Evolutionary conservation across 2,888 invertebrate genomes (phyloP), one percentile per base, ranked within the genome.

Genomic region (Lutraria lutraria): DNA sequence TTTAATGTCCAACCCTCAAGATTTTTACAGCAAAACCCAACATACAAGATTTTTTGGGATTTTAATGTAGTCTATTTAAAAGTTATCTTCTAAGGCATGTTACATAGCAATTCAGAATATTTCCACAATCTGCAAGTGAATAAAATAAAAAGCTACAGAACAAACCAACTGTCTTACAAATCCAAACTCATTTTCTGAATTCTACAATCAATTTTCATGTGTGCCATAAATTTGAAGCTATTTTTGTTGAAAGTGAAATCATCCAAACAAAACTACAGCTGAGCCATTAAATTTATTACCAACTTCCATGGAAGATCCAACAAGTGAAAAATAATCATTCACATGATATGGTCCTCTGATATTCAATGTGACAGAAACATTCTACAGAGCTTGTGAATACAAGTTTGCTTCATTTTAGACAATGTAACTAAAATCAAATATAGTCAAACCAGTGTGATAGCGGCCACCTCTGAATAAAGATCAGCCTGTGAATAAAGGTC

Each of bases 221-320:
- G 63, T 8, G 63, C 63, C 21, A n/a, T 25, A 68, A 68, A 68
- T 68, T 68, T n/a, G 63, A 68, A 68, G 63, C n/a, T 25, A 68
- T 68, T 68, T 68, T 68, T n/a, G 63, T n/a, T 68, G 12, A 25
- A 68, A 68, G 63, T 25, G 63, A 68, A 25, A 68, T 25, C 63
- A 68, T 6, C n/a, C 12, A 12, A 68, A 68, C 25, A 25, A 13
- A 21, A 10, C 63, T 25, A 25, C 63, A 68, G 63, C 63, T 68
- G 63, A 68, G 63, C n/a, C 63, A 68, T 68, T 68, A 68, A 68
- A 68, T 68, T 68, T 68, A 25, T 25, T 68, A 68, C 63, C 0
- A 12, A 25, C 63, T 25, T 68, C 63, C 25, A 12, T 25, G 25
- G 63, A 68, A 68, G 25, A 68, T 25, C 56, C 63, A 68, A 68